phyloP scores from a whole-genome alignment of 2,888 invertebrate genomes.

The Torymus texanus region DNA sequence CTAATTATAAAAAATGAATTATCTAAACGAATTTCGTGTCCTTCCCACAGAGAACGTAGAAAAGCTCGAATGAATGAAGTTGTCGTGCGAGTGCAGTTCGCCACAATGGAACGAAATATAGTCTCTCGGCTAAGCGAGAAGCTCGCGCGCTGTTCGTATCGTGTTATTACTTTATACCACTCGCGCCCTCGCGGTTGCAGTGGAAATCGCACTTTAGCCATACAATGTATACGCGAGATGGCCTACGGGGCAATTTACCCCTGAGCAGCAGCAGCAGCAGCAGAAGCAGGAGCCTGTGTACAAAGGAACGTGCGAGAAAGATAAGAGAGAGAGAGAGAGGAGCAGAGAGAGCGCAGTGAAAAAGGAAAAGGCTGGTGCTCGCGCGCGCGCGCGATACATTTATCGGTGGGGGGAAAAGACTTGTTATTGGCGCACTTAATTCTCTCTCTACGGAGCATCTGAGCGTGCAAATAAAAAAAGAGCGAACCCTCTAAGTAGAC shows the following conservation, averaged over 20 bases:
- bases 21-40: no score
- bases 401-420: background rate
- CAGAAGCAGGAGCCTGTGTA: background rate
- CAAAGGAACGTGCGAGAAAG: constrained; percentile 26
- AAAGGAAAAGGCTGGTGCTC: background rate
- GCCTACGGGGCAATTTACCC: background rate
- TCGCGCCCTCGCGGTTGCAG: constrained; percentile 1
- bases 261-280: constrained; percentile 1
- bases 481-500: constrained; percentile 5
- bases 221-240: constrained; percentile 22
- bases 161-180: constrained; percentile 33
- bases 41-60: no score
- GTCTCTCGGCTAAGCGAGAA: no score
- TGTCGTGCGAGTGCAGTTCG: no score
- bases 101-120: background rate
- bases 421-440: constrained; percentile 41
- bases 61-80: no score
- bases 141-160: background rate
- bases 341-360: background rate
- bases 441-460: background rate
- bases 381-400: background rate
- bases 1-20: no score
- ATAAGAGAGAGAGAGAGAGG: background rate
- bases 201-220: constrained; percentile 29
- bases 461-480: constrained; percentile 1